Evolutionary conservation across 2,113 vertebrate genomes (phyloP).

Genomic region (Microtus oregoni): DNA sequence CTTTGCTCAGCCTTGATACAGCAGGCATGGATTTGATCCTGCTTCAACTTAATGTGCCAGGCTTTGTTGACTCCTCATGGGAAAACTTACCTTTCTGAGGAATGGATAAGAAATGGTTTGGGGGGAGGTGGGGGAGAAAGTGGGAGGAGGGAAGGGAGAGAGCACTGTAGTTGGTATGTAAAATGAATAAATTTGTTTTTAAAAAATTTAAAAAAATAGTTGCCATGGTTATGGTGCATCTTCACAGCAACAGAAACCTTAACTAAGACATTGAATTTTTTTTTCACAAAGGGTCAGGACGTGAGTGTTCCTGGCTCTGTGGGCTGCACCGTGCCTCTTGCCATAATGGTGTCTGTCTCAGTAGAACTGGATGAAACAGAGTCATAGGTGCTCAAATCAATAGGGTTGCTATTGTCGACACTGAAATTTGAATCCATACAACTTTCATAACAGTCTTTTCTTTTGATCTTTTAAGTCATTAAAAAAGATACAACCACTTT

Average conservation of each 20-base stretch:
- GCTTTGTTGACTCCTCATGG: too few species aligned
- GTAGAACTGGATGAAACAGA: not conserved
- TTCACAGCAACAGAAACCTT: not conserved
- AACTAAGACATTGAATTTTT: not conserved
- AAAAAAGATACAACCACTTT: not conserved
- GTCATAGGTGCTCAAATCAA: not conserved
- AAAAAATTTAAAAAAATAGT: not conserved
- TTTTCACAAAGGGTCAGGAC: not conserved
- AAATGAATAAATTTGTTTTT: too few species aligned
- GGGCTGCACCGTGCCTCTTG: not conserved
- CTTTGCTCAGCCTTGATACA: too few species aligned
- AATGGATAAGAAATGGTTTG: too few species aligned
- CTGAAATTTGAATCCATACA: slow-evolving; percentile 12
- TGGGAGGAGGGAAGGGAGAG: too few species aligned
- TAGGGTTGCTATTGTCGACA: not conserved
- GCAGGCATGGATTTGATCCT: too few species aligned
- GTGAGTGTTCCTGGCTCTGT: not conserved
- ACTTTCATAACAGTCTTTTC: not conserved
- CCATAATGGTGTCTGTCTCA: not conserved
- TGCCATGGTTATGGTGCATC: not conserved
- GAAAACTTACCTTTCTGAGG: too few species aligned
- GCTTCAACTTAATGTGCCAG: too few species aligned
- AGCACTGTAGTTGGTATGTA: too few species aligned
- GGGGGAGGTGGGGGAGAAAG: too few species aligned
- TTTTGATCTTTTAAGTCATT: not conserved